Percentiles rank a stretch among this genome's conserved stretches.
Evolutionary conservation across 2,113 vertebrate genomes (phyloP).

Genomic region (Lepidiolamprologus cunningtoni): DNA sequence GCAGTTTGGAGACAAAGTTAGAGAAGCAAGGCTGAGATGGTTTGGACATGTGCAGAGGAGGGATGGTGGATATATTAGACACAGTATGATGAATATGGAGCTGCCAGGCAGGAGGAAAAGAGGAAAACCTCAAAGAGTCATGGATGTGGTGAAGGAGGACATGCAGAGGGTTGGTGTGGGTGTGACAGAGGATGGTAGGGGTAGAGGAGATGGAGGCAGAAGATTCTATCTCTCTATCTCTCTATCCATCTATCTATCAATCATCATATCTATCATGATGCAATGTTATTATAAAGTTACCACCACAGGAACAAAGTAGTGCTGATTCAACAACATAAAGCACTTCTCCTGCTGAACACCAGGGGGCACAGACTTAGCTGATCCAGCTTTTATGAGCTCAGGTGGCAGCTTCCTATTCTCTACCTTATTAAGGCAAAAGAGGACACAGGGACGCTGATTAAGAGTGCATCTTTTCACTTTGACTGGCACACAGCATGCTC

Average conservation of each 20-base stretch:
- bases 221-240: accelerated
- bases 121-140: neutral
- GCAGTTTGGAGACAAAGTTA: neutral
- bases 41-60: neutral
- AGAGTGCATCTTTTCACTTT: neutral
- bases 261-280: neutral
- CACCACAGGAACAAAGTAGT: neutral
- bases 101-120: neutral
- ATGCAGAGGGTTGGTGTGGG: neutral
- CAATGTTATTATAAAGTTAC: neutral
- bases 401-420: neutral
- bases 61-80: neutral
- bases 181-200: neutral
- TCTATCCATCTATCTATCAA: neutral
- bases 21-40: neutral
- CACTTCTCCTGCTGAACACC: neutral
- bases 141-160: neutral
- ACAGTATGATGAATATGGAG: neutral
- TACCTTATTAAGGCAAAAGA: conserved; percentile 1
- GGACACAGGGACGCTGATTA: neutral
- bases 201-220: neutral
- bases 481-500: neutral
- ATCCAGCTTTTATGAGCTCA: neutral
- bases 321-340: neutral
- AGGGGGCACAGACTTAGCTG: conserved; percentile 3